Percentiles rank a stretch among this genome's conserved stretches.
These are phyloP conservation scores for Ceratitis capitata DNA, from an alignment of 1,140 invertebrate genomes.

Conservation along the genomic window DNA sequence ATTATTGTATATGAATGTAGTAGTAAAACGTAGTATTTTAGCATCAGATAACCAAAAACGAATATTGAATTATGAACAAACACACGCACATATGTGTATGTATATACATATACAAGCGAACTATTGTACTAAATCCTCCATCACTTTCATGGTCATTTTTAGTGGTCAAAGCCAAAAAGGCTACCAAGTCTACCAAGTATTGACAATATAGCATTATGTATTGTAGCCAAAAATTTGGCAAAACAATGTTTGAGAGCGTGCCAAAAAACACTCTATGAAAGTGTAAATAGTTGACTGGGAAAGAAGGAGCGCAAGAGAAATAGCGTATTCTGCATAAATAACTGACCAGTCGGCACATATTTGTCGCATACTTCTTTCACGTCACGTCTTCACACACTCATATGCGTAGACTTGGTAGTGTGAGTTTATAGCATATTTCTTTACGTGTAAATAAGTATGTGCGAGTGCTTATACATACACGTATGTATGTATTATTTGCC, in stretches of 20 bases:
- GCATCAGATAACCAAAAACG: neutral
- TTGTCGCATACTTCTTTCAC: neutral
- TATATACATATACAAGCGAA: neutral
- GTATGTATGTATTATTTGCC: neutral
- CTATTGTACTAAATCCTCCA: neutral
- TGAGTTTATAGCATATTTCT: neutral
- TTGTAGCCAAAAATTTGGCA: neutral
- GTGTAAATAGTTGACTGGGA: no score
- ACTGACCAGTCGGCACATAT: constrained; percentile 25
- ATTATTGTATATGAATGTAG: neutral
- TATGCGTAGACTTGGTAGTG: no score
- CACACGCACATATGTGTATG: neutral
- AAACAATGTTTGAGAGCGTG: neutral
- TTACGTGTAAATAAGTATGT: neutral
- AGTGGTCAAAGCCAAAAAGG: neutral
- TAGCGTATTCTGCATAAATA: neutral
- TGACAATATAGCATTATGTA: neutral
- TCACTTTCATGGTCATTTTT: constrained; percentile 8
- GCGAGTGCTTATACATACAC: neutral
- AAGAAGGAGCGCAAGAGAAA: no score
- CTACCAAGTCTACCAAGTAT: no score
- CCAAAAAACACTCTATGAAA: neutral
- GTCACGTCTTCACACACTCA: constrained; percentile 8
- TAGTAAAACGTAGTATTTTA: neutral
- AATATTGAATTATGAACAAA: neutral